These are phyloP conservation scores for Hydrolagus affinis DNA, from an alignment of 2,113 vertebrate species.

Conservation along the genomic window DNA sequence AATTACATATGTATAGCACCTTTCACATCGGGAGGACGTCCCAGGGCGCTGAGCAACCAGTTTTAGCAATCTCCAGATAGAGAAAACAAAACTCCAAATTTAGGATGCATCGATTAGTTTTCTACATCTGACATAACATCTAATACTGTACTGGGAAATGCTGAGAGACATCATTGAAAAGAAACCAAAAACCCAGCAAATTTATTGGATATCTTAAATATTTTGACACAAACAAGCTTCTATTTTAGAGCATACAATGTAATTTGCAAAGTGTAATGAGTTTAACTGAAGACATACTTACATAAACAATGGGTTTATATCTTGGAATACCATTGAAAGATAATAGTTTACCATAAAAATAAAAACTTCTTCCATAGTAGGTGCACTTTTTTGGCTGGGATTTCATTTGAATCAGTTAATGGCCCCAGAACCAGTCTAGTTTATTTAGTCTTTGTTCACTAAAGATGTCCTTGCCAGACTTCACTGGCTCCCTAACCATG, in stretches of 20 bases:
- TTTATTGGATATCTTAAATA: not conserved
- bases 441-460: no score
- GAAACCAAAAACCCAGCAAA: not conserved
- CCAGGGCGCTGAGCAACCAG: not conserved
- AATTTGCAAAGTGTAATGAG: no score
- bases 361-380: not conserved
- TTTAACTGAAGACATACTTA: not conserved
- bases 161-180: not conserved
- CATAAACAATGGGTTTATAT: not conserved
- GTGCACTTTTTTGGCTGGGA: not conserved
- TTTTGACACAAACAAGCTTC: not conserved
- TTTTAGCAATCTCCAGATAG: not conserved
- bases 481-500: no score
- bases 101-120: not conserved
- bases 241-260: not conserved
- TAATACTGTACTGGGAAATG: not conserved
- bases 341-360: not conserved
- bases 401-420: not conserved
- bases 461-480: no score
- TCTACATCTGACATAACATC: not conserved
- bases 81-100: constrained; percentile 7
- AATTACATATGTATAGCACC: no score
- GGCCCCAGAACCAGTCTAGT: not conserved
- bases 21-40: no score
- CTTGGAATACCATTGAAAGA: not conserved